Conservation (phyloP, 2,113 vertebrate genomes). For the Paralichthys olivaceus region DNA sequence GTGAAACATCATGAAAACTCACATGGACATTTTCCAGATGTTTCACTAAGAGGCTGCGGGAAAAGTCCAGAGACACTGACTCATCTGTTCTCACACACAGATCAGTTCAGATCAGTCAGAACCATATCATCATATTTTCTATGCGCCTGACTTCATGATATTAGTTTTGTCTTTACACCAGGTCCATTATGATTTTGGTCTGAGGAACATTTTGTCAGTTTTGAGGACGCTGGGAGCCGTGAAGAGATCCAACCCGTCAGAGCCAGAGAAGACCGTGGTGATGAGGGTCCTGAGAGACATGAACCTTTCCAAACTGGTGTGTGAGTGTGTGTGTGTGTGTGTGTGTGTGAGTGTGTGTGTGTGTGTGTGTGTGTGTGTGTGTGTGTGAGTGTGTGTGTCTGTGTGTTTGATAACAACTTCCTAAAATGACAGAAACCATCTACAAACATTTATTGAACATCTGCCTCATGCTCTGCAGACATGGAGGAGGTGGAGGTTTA, state of each 20-base stretch:
- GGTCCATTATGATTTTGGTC: conserved; percentile 73
- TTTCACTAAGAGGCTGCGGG: too few relatives aligned
- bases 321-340: background rate
- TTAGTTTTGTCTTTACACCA: background rate
- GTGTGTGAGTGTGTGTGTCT: conserved; percentile 17
- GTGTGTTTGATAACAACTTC: too few relatives aligned
- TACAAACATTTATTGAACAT: background rate
- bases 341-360: conserved; percentile 40
- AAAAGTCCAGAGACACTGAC: too few relatives aligned
- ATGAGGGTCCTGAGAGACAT: conserved; percentile 74
- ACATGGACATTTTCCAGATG: too few relatives aligned
- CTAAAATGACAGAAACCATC: too few relatives aligned
- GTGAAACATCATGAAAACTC: too few relatives aligned
- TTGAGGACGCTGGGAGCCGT: conserved; percentile 65
- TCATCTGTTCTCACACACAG: too few relatives aligned
- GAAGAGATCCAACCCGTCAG: conserved; percentile 58
- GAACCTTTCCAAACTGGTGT: conserved; percentile 73
- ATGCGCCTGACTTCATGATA: background rate
- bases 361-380: conserved; percentile 28
- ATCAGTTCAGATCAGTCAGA: too few relatives aligned
- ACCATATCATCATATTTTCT: too few relatives aligned
- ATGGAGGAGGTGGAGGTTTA: too few relatives aligned
- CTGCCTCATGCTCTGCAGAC: too few relatives aligned
- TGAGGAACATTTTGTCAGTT: conserved; percentile 71
- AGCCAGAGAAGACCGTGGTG: conserved; percentile 63